Evolutionary conservation across 2,888 invertebrate genomes (phyloP).

Genomic region (Ephialtes manifestator): DNA sequence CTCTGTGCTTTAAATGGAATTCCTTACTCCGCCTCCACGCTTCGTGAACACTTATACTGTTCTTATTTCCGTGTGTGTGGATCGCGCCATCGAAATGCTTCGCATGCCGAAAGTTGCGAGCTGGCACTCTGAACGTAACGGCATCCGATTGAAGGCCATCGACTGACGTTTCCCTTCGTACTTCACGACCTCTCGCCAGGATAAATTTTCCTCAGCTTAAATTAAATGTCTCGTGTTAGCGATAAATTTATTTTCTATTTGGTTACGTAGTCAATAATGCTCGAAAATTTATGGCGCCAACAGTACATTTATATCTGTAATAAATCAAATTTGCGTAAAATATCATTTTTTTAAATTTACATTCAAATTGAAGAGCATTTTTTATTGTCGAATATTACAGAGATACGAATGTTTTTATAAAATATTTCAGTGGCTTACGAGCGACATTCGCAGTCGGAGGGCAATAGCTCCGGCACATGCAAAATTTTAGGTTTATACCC

Average conservation of each 20-base stretch:
- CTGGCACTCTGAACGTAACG: conserved; percentile 30
- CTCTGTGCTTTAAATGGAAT: conserved; percentile 64
- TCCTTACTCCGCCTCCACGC: conserved; percentile 46
- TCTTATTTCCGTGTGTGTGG: conserved; percentile 36
- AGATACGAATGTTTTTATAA: no score
- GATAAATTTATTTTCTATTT: not conserved
- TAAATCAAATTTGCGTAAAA: no score
- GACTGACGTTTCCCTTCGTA: conserved; percentile 37
- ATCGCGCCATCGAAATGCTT: conserved; percentile 31
- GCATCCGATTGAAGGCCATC: conserved; percentile 6
- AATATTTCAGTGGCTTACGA: no score
- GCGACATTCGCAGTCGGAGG: no score
- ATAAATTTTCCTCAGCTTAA: not conserved
- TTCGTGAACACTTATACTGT: conserved; percentile 46
- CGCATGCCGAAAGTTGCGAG: conserved; percentile 40
- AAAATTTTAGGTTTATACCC: no score
- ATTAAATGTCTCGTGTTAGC: conserved; percentile 12
- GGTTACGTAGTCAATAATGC: not conserved
- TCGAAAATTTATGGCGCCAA: not conserved
- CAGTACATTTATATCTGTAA: no score
- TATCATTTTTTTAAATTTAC: no score
- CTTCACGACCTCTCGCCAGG: not conserved
- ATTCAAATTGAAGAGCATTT: no score
- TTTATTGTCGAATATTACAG: no score
- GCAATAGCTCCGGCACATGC: no score